Base-by-base conservation (phyloP, 2,113 vertebrate genomes). In the Opisthocomus hoazin region DNA sequence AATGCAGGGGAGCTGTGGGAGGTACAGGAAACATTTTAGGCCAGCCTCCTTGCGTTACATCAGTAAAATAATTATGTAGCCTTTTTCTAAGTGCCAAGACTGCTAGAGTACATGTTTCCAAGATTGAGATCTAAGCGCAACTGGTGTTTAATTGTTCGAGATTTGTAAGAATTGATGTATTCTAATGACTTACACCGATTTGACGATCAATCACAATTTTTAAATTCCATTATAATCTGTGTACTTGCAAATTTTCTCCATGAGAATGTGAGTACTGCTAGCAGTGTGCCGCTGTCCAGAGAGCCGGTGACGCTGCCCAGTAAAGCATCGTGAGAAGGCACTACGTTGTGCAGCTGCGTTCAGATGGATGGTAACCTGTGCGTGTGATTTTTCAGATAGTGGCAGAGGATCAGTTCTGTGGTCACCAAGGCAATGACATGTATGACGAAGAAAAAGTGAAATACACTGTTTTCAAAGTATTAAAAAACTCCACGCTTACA, bases 371-470 rank as follows among this genome's bases (percentile, higher is more conserved):
- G 66, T 90, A 91, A 97, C 82, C 61, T 83, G 53, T n/a, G 39
- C 46, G 21, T 84, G 41, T 77, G 1, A 43, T 46, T 92, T 95
- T 97, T 78, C 97, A 99, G 99, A 99, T 99, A 92, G 99, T 99
- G 68, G 99, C 99, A 57, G 99, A 99, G 98, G 99, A 99, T 98
- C 99, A 99, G 98, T 99, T 99, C 97, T 99, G 99, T 91, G 99
- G 99, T 86, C 99, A 99, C 96, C 99, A 99, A 98, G 99, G 99
- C 94, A 99, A 99, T 30, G 99, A 99, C 97, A 99, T 99, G 99
- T 99, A 99, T 6, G 99, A 99, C 53, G 99, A 99, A 96, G 99
- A 99, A 96, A 99, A 99, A 97, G 99, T 99, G 84, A 99, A 99
- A 93, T 99, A 99, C 97, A 99, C 99, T 1, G 99, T 99, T 96